Conservation (phyloP, 2,113 vertebrate species). For the Nerophis ophidion region DNA sequence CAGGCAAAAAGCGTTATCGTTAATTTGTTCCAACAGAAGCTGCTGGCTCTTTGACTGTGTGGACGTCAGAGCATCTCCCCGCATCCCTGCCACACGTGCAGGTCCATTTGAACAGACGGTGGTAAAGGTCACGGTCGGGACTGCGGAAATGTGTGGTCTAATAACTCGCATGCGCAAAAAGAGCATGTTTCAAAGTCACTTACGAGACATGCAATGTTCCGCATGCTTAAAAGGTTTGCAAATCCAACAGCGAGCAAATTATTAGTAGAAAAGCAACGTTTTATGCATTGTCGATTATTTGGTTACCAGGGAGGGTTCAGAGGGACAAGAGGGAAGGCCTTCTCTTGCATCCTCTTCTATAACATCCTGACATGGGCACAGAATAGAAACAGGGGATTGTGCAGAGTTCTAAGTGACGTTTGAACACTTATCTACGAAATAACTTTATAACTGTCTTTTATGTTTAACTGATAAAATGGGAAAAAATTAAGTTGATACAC, state of each 20-base stretch:
- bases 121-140: slow-evolving; percentile 12
- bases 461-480: neutral
- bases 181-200: slow-evolving; percentile 6
- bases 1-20: slow-evolving; percentile 44
- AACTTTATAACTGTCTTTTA: slow-evolving; percentile 1
- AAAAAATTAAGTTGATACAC: neutral
- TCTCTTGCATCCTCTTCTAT: slow-evolving; percentile 91
- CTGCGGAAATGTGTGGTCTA: neutral
- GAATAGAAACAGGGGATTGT: slow-evolving; percentile 59
- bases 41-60: slow-evolving; percentile 34
- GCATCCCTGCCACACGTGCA: slow-evolving; percentile 8
- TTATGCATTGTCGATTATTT: slow-evolving; percentile 9
- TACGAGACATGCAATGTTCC: slow-evolving; percentile 21
- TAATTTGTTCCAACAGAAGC: slow-evolving; percentile 52
- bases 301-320: slow-evolving; percentile 82
- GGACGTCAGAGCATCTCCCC: slow-evolving; percentile 20
- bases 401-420: slow-evolving; percentile 7
- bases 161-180: slow-evolving; percentile 1
- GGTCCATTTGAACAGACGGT: slow-evolving; percentile 11
- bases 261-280: neutral
- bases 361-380: slow-evolving; percentile 85
- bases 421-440: slow-evolving; percentile 1
- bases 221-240: slow-evolving; percentile 1
- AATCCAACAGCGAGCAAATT: slow-evolving; percentile 13
- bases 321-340: slow-evolving; percentile 79